These are phyloP conservation scores for Cyrtonyx montezumae DNA, from an alignment of 2,113 vertebrate species.

Conservation along the genomic window DNA sequence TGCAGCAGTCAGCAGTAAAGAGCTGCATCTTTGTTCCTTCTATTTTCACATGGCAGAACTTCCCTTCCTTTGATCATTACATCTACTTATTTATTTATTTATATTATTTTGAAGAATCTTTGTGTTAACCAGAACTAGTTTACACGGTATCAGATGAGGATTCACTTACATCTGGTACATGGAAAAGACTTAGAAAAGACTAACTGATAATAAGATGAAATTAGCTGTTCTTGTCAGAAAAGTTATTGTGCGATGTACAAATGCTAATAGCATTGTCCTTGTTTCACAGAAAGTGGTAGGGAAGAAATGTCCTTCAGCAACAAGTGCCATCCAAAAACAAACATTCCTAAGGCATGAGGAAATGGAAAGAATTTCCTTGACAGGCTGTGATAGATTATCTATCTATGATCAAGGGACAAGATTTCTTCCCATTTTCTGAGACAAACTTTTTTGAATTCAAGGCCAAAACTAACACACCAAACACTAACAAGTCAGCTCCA, in stretches of 20 bases:
- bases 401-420: background rate
- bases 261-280: background rate
- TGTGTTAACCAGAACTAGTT: background rate
- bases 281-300: background rate
- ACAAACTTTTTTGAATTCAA: background rate
- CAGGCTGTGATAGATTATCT: background rate
- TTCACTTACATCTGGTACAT: background rate
- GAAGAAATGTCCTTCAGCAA: background rate
- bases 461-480: background rate
- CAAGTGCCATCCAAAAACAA: background rate
- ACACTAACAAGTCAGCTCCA: background rate
- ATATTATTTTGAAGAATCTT: background rate
- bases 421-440: background rate
- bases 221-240: background rate
- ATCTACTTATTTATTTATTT: background rate
- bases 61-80: background rate
- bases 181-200: background rate
- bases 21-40: background rate
- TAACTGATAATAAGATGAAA: background rate
- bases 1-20: background rate
- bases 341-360: background rate
- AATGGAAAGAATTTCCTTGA: background rate
- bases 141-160: background rate
- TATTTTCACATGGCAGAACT: rapidly evolving
- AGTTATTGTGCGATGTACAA: background rate